phyloP scores from a whole-genome alignment of 2,888 invertebrate species.

The Pyrgus malvae region DNA sequence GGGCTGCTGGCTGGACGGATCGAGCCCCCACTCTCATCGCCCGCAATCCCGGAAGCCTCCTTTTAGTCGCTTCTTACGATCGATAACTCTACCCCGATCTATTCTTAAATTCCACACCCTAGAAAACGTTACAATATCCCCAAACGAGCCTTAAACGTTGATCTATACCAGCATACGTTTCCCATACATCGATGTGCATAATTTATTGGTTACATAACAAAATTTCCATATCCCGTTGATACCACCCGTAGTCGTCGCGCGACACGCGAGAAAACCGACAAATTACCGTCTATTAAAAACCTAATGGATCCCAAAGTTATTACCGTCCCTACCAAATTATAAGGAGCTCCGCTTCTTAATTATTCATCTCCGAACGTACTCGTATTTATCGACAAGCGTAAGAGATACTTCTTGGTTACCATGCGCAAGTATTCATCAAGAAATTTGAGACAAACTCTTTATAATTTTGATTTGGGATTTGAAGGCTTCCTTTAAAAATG shows the following conservation, averaged over 20 bases:
- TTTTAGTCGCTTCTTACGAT: too few relatives aligned
- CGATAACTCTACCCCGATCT: too few relatives aligned
- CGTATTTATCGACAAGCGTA: too few relatives aligned
- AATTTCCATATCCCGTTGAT: conserved; percentile 11
- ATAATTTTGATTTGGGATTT: too few relatives aligned
- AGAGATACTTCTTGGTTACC: too few relatives aligned
- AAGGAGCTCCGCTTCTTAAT: conserved; percentile 22
- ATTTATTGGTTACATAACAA: conserved; percentile 8
- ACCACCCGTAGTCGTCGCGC: conserved; percentile 51
- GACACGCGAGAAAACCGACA: conserved; percentile 57
- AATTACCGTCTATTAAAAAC: conserved; percentile 48
- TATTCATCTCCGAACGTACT: not conserved
- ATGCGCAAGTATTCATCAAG: too few relatives aligned
- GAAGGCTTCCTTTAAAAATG: too few relatives aligned
- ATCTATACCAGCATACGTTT: not conserved
- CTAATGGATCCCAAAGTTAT: conserved; percentile 41
- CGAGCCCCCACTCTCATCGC: too few relatives aligned
- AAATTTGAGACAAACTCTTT: too few relatives aligned
- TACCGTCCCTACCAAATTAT: conserved; percentile 29
- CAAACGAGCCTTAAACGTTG: not conserved
- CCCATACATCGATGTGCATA: conserved; percentile 8
- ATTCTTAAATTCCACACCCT: not conserved
- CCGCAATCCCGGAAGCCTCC: too few relatives aligned
- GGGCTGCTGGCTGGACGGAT: too few relatives aligned
- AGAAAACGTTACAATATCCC: not conserved